A percentile compares a stretch with the other conserved stretches of the same genome.
Conservation (phyloP, 2,797 vertebrate species). For the Xiphorhynchus erythropygius region DNA sequence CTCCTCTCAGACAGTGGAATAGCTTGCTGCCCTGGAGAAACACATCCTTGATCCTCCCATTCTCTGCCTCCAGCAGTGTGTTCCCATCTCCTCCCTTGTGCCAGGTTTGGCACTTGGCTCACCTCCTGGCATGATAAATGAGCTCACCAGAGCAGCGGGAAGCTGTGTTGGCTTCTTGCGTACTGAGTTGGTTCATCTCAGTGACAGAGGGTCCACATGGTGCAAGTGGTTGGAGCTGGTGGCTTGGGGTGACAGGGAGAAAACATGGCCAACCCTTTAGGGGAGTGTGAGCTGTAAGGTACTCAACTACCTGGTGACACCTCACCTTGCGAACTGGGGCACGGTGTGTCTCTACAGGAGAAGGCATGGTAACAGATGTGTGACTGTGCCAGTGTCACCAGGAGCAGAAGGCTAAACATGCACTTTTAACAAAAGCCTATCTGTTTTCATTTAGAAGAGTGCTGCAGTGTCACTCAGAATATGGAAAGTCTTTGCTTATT, state of each 20-base stretch:
- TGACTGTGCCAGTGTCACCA: neutral
- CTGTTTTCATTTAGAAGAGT: neutral
- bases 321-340: neutral
- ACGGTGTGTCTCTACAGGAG: neutral
- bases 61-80: neutral
- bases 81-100: neutral
- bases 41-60: neutral
- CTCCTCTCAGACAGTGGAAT: neutral
- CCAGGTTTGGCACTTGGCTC: neutral
- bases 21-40: neutral
- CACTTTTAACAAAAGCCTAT: neutral
- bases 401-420: neutral
- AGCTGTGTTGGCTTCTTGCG: neutral
- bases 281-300: neutral
- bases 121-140: neutral
- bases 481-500: rapidly evolving
- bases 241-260: neutral
- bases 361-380: neutral
- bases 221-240: neutral
- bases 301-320: neutral
- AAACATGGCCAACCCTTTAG: neutral
- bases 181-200: neutral
- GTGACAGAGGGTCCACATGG: neutral
- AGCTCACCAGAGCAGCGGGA: neutral
- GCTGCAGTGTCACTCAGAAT: neutral